Evolutionary conservation across 1,140 invertebrate species (phyloP).

Genomic region (Monochamus saltuarius): DNA sequence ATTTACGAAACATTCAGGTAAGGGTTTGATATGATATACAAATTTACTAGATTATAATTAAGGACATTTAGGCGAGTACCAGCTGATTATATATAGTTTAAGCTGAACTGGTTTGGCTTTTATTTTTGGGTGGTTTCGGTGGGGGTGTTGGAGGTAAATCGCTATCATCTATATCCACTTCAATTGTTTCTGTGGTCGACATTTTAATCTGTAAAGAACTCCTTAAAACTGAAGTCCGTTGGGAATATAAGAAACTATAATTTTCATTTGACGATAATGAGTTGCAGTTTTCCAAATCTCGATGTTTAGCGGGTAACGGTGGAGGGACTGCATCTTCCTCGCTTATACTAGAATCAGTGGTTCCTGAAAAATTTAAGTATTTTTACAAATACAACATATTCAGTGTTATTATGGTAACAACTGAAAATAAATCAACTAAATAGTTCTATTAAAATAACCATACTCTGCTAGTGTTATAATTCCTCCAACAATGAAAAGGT

Average conservation of each 20-base stretch:
- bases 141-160: slow-evolving; percentile 59
- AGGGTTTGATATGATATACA: neutral
- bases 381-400: no score
- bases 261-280: slow-evolving; percentile 39
- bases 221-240: slow-evolving; percentile 34
- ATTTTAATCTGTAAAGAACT: slow-evolving; percentile 20
- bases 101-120: slow-evolving; percentile 35
- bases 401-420: no score
- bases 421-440: no score
- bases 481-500: no score
- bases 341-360: slow-evolving; percentile 66
- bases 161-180: slow-evolving; percentile 40
- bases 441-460: no score
- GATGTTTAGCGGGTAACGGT: slow-evolving; percentile 67
- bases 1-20: no score
- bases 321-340: slow-evolving; percentile 68
- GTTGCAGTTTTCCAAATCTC: slow-evolving; percentile 54
- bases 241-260: slow-evolving; percentile 43
- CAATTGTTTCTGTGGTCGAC: neutral
- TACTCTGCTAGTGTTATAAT: no score
- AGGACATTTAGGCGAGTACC: neutral
- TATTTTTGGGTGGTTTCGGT: slow-evolving; percentile 59
- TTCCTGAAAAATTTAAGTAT: slow-evolving; percentile 57
- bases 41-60: neutral
- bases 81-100: neutral